Percentiles rank a stretch among this genome's conserved stretches.
These are phyloP conservation scores for Esox lucius DNA, from an alignment of 2,797 vertebrate genomes.

Conservation along the genomic window DNA sequence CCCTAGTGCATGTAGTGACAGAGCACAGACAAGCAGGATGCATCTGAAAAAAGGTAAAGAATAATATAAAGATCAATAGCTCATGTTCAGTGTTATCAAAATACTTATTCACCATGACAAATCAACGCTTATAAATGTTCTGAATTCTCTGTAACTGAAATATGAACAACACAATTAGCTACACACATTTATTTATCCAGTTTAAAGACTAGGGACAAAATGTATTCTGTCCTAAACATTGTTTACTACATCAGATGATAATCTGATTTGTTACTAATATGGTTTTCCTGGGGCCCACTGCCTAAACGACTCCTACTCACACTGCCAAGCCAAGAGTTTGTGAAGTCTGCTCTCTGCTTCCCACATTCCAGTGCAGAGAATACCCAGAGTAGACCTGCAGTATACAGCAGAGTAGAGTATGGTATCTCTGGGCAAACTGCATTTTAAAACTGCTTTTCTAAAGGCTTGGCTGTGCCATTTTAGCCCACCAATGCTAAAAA, in stretches of 20 bases:
- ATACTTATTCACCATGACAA: not conserved
- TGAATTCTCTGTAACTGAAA: not conserved
- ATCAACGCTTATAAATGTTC: not conserved
- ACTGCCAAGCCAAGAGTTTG: constrained; percentile 58
- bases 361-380: constrained; percentile 53
- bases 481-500: not conserved
- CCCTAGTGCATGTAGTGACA: not conserved
- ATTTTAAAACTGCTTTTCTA: constrained; percentile 15
- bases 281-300: constrained; percentile 36
- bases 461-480: not conserved
- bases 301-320: constrained; percentile 46
- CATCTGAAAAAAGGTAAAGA: constrained; percentile 1
- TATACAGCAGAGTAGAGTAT: not conserved
- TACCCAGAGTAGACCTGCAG: constrained; percentile 23
- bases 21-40: not conserved
- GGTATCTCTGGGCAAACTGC: constrained; percentile 15
- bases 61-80: constrained; percentile 3
- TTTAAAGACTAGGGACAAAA: not conserved
- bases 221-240: not conserved
- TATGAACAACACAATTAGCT: not conserved
- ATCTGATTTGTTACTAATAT: constrained; percentile 17
- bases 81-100: not conserved
- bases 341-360: constrained; percentile 38
- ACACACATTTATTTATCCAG: not conserved
- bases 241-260: not conserved